Base-by-base conservation (phyloP, 1,140 invertebrate species). In the Cydia strobilella region DNA sequence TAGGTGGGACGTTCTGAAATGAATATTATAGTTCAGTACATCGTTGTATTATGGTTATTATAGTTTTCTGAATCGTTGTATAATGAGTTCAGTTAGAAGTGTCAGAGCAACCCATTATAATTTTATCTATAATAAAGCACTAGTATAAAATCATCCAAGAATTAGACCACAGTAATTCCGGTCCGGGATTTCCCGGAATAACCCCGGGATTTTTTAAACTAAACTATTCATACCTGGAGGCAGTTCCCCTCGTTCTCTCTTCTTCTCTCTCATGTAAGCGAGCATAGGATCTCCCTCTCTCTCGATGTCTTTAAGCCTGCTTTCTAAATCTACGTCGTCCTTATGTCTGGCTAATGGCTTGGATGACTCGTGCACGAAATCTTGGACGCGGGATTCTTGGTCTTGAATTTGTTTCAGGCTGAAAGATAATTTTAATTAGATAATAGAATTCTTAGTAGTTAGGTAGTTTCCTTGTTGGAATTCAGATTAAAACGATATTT, bases 231-330 rank as follows among this genome's bases (percentile, higher is more conserved):
- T 54, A 91, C 90, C 89, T 71, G 90, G 90, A 72, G 78, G 80
- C 69, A 91, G 75, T 31, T 90, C 84, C 15, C 92, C 93, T 72
- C 88, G 93, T 81, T 94, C 94, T 77, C 94, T 95, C 84, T 96
- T 96, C 90, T 96, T 98, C 82, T 95, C 96, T 79, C 94, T 94
- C 1, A 99, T 96, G 84, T 98, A 99, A 39, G 96, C 94, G 59
- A 98, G 88, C 98, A 99, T 99, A 0, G 98, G 98, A 94, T 99
- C 98, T 12, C 97, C 98, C 9, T 96, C 96, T 75, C 97, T 93
- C 78, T 98, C 96, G 82, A 96, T 93, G 15, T 96, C 94, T 73
- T 95, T 96, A 12, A 98, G 90, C 77, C 95, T 93, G 7, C 92
- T 89, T 79, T 99, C 98, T 77, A 99, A 89, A 92, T 99, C 99